These are phyloP conservation scores for Channallabes apus DNA, from an alignment of 2,797 vertebrate species.

Conservation along the genomic window DNA sequence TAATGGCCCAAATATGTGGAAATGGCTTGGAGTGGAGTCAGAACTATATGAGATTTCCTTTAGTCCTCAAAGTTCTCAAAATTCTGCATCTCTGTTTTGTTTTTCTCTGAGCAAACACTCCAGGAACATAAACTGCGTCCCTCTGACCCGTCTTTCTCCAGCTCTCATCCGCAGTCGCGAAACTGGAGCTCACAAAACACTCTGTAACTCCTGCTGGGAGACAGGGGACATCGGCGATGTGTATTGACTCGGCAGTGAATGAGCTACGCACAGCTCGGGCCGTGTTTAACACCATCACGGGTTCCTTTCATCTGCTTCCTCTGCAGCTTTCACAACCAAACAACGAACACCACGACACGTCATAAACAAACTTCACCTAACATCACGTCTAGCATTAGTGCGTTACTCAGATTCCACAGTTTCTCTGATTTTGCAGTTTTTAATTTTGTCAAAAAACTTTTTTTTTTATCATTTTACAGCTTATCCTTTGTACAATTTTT, in stretches of 20 bases:
- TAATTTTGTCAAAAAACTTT: background rate
- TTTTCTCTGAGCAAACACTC: background rate
- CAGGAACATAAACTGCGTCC: background rate
- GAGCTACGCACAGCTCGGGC: slow-evolving; percentile 2
- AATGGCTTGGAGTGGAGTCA: too few species aligned
- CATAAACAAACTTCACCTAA: slow-evolving; percentile 11
- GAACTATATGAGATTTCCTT: too few species aligned
- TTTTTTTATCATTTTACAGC: background rate
- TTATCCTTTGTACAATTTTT: background rate
- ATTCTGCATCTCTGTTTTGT: too few species aligned
- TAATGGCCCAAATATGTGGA: too few species aligned
- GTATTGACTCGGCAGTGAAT: slow-evolving; percentile 39
- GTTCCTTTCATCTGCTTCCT: slow-evolving; percentile 42
- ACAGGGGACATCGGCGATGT: slow-evolving; percentile 8
- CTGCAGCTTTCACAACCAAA: slow-evolving; percentile 25
- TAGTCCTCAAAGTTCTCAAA: too few species aligned
- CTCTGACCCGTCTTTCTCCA: background rate
- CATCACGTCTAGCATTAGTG: background rate
- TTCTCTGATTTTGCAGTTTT: background rate
- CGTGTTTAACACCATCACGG: slow-evolving; percentile 31
- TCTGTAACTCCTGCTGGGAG: background rate
- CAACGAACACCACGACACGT: background rate
- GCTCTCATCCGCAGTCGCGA: background rate
- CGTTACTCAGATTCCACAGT: background rate
- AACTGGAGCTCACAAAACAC: background rate